These are phyloP conservation scores for Labroides dimidiatus DNA, from an alignment of 2,797 vertebrate species.

Conservation along the genomic window DNA sequence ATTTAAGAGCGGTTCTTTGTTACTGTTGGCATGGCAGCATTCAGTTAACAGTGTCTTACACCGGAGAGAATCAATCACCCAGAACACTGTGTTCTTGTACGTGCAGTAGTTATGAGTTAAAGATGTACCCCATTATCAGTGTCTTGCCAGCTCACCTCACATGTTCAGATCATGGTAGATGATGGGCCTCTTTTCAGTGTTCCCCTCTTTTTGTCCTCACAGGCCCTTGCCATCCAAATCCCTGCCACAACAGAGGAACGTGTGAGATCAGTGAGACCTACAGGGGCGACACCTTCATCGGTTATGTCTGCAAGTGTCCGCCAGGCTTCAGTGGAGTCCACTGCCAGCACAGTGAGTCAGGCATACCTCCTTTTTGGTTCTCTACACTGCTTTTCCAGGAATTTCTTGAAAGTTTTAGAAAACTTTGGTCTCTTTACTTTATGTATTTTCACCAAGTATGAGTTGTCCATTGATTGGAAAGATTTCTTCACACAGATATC, in stretches of 20 bases:
- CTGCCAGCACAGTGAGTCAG: conserved; percentile 97
- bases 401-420: no score
- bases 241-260: conserved; percentile 95
- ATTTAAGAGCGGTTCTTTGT: conserved; percentile 1
- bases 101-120: conserved; percentile 6
- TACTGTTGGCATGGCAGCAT: not conserved
- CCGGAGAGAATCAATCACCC: conserved; percentile 17
- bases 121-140: conserved; percentile 8
- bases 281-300: conserved; percentile 96
- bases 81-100: conserved; percentile 16
- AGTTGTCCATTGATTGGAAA: conserved; percentile 18
- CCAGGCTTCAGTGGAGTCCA: conserved; percentile 95
- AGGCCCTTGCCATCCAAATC: conserved; percentile 96
- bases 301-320: conserved; percentile 95
- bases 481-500: conserved; percentile 40
- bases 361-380: not conserved
- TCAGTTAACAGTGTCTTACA: conserved; percentile 6
- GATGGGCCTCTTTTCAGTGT: not conserved
- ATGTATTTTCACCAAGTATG: conserved; percentile 1
- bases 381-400: not conserved
- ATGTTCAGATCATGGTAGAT: not conserved
- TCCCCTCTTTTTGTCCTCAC: conserved; percentile 31
- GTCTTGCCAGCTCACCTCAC: not conserved
- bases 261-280: conserved; percentile 97
- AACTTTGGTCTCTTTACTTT: no score